Percentiles rank a stretch among this genome's conserved stretches.
phyloP scores from a whole-genome alignment of 2,888 invertebrate species.

The Cerastis rubricosa region DNA sequence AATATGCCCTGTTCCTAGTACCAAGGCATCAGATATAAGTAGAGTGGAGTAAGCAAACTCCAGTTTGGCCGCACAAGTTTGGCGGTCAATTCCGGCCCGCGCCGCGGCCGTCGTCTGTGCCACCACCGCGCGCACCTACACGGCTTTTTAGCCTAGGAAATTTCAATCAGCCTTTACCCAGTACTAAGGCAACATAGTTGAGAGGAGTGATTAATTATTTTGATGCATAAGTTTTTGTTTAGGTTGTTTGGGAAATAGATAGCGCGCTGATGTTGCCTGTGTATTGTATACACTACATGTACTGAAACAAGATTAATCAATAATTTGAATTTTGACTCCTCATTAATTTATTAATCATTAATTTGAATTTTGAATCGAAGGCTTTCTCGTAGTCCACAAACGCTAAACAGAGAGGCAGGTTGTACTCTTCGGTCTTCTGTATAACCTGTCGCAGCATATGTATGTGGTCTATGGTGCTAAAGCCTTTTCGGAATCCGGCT shows the following conservation, averaged over 20 bases:
- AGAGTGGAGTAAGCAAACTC: not conserved
- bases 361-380: too few relatives aligned
- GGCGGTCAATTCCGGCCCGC: not conserved
- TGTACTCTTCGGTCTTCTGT: too few relatives aligned
- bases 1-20: slow-evolving; percentile 13
- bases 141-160: slow-evolving; percentile 42
- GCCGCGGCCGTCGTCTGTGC: not conserved
- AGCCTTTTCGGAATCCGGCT: too few relatives aligned
- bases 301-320: not conserved
- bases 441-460: too few relatives aligned
- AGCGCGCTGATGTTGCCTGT: not conserved
- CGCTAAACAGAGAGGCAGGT: too few relatives aligned
- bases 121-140: not conserved
- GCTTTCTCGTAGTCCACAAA: too few relatives aligned
- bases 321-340: too few relatives aligned
- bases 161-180: slow-evolving; percentile 28
- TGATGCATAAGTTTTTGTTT: not conserved
- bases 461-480: too few relatives aligned
- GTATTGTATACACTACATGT: not conserved
- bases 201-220: slow-evolving; percentile 7
- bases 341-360: too few relatives aligned
- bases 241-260: not conserved
- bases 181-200: slow-evolving; percentile 44
- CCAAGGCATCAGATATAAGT: slow-evolving; percentile 14
- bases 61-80: not conserved